Conservation (phyloP, 2,888 invertebrate genomes). For the Heliothis peltigera region DNA sequence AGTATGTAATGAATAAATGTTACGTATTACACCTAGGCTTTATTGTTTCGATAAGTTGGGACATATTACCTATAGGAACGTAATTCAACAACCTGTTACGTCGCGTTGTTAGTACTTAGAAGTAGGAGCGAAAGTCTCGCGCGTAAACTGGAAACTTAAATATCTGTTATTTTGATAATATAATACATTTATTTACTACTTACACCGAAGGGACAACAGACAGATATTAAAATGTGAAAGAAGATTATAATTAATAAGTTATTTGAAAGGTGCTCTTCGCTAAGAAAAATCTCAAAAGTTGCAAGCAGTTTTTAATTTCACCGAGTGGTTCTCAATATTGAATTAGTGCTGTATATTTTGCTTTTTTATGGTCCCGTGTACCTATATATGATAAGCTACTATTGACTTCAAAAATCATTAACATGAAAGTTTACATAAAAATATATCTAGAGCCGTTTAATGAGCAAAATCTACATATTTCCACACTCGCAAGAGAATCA, state of each 20-base stretch:
- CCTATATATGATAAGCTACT: too few species aligned
- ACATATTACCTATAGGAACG: background rate
- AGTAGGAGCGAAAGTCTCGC: background rate
- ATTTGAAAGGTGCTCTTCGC: background rate
- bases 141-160: background rate
- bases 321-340: background rate
- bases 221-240: background rate
- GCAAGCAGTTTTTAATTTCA: background rate
- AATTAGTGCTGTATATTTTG: background rate
- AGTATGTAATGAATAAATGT: background rate
- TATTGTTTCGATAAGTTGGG: too few species aligned
- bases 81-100: conserved; percentile 1
- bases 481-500: too few species aligned
- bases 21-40: too few species aligned
- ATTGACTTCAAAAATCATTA: too few species aligned
- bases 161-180: background rate
- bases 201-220: background rate
- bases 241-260: background rate
- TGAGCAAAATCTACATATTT: too few species aligned
- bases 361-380: too few species aligned
- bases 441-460: too few species aligned
- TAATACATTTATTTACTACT: background rate
- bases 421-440: too few species aligned
- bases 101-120: background rate
- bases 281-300: background rate